These are phyloP conservation scores for Anaspis maculata DNA, from an alignment of 2,888 invertebrate species.

Conservation along the genomic window DNA sequence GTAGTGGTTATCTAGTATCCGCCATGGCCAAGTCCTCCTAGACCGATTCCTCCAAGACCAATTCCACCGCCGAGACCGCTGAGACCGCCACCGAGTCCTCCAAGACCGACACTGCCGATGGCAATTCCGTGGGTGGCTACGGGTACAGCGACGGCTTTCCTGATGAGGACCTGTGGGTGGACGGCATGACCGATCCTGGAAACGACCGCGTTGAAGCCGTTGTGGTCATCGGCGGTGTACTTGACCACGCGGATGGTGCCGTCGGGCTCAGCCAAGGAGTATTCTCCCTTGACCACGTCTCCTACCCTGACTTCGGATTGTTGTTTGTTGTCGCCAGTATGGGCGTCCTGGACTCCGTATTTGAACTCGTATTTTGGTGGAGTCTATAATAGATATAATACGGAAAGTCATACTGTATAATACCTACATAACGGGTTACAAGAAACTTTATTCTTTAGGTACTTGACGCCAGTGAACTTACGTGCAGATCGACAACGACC, in stretches of 20 bases:
- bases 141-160: not conserved
- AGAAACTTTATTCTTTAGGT: too few relatives aligned
- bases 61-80: not conserved
- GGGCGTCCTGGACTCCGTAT: conserved; percentile 49
- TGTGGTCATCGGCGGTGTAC: conserved; percentile 52
- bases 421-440: too few relatives aligned
- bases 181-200: conserved; percentile 40
- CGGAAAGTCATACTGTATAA: too few relatives aligned
- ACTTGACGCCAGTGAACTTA: not conserved
- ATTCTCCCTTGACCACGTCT: conserved; percentile 53
- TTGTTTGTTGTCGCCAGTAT: conserved; percentile 49
- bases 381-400: conserved; percentile 34
- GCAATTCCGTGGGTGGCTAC: conserved; percentile 4
- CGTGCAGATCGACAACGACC: not conserved
- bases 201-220: conserved; percentile 55
- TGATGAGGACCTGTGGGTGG: conserved; percentile 20
- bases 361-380: conserved; percentile 51
- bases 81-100: conserved; percentile 1
- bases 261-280: conserved; percentile 55
- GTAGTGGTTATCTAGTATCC: too few relatives aligned
- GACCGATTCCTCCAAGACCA: not conserved
- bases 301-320: conserved; percentile 50
- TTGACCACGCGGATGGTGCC: conserved; percentile 56
- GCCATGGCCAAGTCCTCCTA: not conserved
- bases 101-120: not conserved